Conservation (phyloP, 2,888 invertebrate species). For the Zaprionus obscuricornis region DNA sequence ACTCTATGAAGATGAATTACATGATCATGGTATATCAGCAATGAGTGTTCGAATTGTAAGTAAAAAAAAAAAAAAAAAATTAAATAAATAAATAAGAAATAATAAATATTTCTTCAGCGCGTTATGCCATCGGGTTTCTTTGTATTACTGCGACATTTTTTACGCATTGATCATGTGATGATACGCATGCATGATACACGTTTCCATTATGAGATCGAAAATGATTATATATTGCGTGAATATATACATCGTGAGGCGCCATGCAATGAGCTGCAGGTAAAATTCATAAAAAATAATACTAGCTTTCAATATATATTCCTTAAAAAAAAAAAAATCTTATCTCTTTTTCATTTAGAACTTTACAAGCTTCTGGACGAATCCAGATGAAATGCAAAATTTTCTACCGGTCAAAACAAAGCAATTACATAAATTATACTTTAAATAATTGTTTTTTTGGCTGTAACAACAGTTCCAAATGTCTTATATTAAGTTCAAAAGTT, state of each 20-base stretch:
- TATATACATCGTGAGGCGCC: slow-evolving; percentile 91
- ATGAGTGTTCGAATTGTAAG: slow-evolving; percentile 96
- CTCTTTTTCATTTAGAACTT: slow-evolving; percentile 19
- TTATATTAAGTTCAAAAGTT: slow-evolving; percentile 10
- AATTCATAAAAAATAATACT: too few species aligned
- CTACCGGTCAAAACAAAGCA: slow-evolving; percentile 85
- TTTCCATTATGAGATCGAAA: slow-evolving; percentile 90
- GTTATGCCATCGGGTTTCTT: slow-evolving; percentile 98
- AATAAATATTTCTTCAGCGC: too few species aligned
- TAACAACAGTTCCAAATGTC: not conserved
- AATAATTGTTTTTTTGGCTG: slow-evolving; percentile 21
- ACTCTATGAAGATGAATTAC: slow-evolving; percentile 98
- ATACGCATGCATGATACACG: slow-evolving; percentile 94
- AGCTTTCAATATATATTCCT: not conserved
- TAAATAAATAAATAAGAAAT: too few species aligned
- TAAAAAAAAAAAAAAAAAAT: slow-evolving; percentile 40
- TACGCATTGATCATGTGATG: slow-evolving; percentile 97
- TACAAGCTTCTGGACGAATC: slow-evolving; percentile 86
- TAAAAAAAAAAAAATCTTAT: not conserved
- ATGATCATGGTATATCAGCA: slow-evolving; percentile 97
- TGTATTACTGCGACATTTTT: slow-evolving; percentile 93
- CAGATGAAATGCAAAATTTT: slow-evolving; percentile 88
- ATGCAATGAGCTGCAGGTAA: slow-evolving; percentile 87
- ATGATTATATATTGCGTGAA: slow-evolving; percentile 92
- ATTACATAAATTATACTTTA: slow-evolving; percentile 83